A percentile compares a stretch with the other conserved stretches of the same genome.
Evolutionary conservation across 2,888 invertebrate species (phyloP).

Genomic region (Blera fallax): DNA sequence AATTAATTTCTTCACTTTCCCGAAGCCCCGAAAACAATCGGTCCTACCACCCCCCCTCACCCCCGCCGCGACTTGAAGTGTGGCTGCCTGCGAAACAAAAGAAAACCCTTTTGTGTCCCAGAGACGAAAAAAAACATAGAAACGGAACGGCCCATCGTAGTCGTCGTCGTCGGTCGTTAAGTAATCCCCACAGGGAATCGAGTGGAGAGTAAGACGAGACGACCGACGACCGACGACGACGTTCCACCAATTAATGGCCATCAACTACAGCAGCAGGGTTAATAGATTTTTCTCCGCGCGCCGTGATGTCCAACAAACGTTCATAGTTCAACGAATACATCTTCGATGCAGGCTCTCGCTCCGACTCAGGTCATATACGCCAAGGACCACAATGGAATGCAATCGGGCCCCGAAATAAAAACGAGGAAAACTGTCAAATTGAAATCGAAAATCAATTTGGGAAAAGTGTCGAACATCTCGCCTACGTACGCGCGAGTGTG

Average conservation of each 20-base stretch:
- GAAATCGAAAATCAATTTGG: constrained; percentile 66
- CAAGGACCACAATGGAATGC: constrained; percentile 11
- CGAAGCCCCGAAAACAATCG: constrained; percentile 24
- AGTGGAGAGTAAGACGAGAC: constrained; percentile 5
- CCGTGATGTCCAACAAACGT: constrained; percentile 20
- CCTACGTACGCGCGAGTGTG: constrained; percentile 7
- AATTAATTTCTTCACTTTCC: constrained; percentile 49
- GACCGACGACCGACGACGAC: background rate
- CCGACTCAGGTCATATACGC: background rate
- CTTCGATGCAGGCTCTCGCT: constrained; percentile 12
- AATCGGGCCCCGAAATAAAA: background rate
- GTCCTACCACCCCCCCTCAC: background rate
- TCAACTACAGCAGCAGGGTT: constrained; percentile 60
- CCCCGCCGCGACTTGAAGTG: constrained; percentile 12
- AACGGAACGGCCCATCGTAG: background rate
- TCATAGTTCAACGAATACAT: constrained; percentile 44
- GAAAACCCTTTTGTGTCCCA: constrained; percentile 14
- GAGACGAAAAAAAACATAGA: background rate
- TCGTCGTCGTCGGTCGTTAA: constrained; percentile 11
- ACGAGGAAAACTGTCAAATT: constrained; percentile 44
- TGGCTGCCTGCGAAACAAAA: background rate
- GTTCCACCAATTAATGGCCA: constrained; percentile 62
- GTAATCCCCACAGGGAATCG: constrained; percentile 39
- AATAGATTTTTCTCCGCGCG: constrained; percentile 46
- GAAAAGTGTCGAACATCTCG: constrained; percentile 49